Evolutionary conservation across 2,888 invertebrate species (phyloP).

Genomic region (Drosophila colorata): DNA sequence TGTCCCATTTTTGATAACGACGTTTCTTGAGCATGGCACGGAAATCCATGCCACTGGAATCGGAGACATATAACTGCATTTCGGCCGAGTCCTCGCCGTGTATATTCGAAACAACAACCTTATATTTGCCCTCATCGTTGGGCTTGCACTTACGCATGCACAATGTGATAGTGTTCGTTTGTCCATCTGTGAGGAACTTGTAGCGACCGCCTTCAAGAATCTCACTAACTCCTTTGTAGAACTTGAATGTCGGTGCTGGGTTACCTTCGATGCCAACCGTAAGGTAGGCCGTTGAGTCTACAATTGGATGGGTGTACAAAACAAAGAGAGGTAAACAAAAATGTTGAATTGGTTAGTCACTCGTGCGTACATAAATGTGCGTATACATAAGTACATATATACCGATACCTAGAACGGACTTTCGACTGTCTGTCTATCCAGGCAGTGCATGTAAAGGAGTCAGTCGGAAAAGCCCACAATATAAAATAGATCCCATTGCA

Average conservation of each 20-base stretch:
- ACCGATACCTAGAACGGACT: too few species aligned
- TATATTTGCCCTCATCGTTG: slow-evolving; percentile 98
- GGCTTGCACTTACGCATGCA: slow-evolving; percentile 98
- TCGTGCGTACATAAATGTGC: background rate
- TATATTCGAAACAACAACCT: slow-evolving; percentile 95
- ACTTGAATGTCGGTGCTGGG: slow-evolving; percentile 97
- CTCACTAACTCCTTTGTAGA: slow-evolving; percentile 97
- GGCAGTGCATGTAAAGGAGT: too few species aligned
- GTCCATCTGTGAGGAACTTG: slow-evolving; percentile 97
- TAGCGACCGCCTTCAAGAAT: slow-evolving; percentile 98
- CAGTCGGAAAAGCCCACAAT: too few species aligned
- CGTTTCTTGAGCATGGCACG: slow-evolving; percentile 98
- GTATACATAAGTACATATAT: too few species aligned
- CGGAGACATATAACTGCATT: slow-evolving; percentile 98
- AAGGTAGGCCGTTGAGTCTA: slow-evolving; percentile 96
- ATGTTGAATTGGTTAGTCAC: slow-evolving; percentile 15
- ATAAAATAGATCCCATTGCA: too few species aligned
- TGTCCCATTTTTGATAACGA: slow-evolving; percentile 96
- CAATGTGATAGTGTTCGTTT: slow-evolving; percentile 95
- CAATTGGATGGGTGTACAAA: slow-evolving; percentile 29
- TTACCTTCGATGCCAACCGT: slow-evolving; percentile 97
- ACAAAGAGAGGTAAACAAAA: slow-evolving; percentile 6
- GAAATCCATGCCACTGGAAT: slow-evolving; percentile 99
- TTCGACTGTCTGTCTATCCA: too few species aligned
- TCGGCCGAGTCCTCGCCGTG: slow-evolving; percentile 98